phyloP scores from a whole-genome alignment of 2,888 invertebrate species.

The Phragmatobia fuliginosa region DNA sequence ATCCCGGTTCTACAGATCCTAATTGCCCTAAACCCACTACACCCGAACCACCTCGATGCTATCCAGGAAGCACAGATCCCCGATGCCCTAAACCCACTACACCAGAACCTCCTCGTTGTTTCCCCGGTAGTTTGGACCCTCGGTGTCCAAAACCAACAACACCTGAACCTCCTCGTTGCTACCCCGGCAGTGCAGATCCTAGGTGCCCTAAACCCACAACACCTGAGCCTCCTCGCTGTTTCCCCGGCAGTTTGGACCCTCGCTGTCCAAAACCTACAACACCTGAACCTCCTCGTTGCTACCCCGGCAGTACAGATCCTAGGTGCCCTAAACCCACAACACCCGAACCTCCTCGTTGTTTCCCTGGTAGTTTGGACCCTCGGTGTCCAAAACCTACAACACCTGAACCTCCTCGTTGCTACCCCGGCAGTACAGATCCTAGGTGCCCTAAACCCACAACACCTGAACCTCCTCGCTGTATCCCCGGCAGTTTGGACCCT shows the following conservation, averaged over 20 bases:
- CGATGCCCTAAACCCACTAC: constrained; percentile 46
- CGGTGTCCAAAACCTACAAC: constrained; percentile 46
- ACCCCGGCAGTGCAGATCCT: constrained; percentile 62
- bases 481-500: constrained; percentile 19
- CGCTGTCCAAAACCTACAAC: constrained; percentile 54
- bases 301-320: constrained; percentile 55
- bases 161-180: constrained; percentile 45
- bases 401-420: constrained; percentile 16
- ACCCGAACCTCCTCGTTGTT: constrained; percentile 11
- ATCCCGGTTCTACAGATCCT: constrained; percentile 53
- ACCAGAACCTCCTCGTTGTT: constrained; percentile 30
- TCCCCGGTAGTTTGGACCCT: constrained; percentile 35
- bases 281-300: constrained; percentile 59
- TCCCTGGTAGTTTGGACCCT: constrained; percentile 59
- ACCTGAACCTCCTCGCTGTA: constrained; percentile 26
- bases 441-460: constrained; percentile 16
- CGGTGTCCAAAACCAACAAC: constrained; percentile 54
- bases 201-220: constrained; percentile 53
- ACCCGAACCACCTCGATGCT: constrained; percentile 52
- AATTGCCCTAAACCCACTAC: constrained; percentile 56
- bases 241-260: constrained; percentile 52
- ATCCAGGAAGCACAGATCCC: constrained; percentile 43
- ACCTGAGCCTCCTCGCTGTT: constrained; percentile 44
- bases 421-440: constrained; percentile 11
- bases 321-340: constrained; percentile 36